These are phyloP conservation scores for Lymantria monacha DNA, from an alignment of 2,888 invertebrate genomes.

Conservation along the genomic window DNA sequence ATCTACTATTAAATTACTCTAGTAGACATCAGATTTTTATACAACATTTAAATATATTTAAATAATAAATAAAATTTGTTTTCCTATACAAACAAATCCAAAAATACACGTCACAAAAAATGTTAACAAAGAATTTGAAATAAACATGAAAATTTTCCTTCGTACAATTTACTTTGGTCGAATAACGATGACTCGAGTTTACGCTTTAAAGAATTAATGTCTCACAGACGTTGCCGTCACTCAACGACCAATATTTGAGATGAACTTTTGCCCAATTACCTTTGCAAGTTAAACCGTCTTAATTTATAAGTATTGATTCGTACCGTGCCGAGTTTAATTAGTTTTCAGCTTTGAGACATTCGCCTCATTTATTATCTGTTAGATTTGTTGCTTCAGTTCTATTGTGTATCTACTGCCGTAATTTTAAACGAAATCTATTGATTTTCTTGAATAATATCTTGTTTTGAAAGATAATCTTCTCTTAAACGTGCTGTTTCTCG, in stretches of 20 bases:
- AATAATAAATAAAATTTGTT: background rate
- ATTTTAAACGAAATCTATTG: slow-evolving; percentile 22
- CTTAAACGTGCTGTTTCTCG: slow-evolving; percentile 8
- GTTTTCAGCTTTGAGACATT: slow-evolving; percentile 65
- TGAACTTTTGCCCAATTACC: slow-evolving; percentile 74
- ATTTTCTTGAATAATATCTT: slow-evolving; percentile 25
- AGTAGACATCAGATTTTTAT: too few species aligned
- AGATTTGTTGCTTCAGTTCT: slow-evolving; percentile 36
- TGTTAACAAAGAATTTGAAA: slow-evolving; percentile 15
- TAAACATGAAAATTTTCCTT: slow-evolving; percentile 15
- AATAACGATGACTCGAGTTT: slow-evolving; percentile 25
- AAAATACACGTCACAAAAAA: background rate
- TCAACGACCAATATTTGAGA: slow-evolving; percentile 67
- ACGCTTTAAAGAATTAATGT: slow-evolving; percentile 38
- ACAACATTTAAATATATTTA: too few species aligned
- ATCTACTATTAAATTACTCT: too few species aligned
- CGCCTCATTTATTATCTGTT: slow-evolving; percentile 67
- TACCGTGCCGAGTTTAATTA: slow-evolving; percentile 71
- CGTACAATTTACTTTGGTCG: slow-evolving; percentile 20
- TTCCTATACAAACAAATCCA: background rate
- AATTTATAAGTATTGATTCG: slow-evolving; percentile 77
- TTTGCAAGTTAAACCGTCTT: slow-evolving; percentile 71
- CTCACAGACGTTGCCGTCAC: slow-evolving; percentile 40
- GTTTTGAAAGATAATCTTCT: slow-evolving; percentile 6
- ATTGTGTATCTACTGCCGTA: slow-evolving; percentile 17